phyloP scores from a whole-genome alignment of 1,140 invertebrate species.

The Capitella teleta region DNA sequence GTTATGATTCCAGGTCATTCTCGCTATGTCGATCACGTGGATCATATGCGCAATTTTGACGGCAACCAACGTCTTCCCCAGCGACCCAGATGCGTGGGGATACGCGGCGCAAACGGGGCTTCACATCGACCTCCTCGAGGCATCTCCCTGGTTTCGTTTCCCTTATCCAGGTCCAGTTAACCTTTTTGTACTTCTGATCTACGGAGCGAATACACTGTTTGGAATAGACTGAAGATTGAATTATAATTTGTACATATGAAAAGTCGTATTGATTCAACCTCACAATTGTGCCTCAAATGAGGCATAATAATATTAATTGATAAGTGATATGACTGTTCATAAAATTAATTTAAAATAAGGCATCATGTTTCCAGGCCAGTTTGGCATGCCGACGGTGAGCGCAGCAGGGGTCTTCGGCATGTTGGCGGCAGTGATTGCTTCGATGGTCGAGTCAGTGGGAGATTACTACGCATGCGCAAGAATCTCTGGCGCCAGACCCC shows the following conservation, averaged over 20 bases:
- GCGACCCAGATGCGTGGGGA: slow-evolving; percentile 29
- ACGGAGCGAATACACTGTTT: no score
- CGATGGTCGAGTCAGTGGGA: slow-evolving; percentile 34
- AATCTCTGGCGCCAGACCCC: background rate
- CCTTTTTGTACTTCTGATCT: no score
- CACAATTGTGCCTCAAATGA: no score
- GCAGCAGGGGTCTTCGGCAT: slow-evolving; percentile 29
- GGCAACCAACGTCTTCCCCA: slow-evolving; percentile 50
- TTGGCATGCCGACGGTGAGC: slow-evolving; percentile 32
- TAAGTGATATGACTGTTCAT: no score
- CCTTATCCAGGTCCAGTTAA: slow-evolving; percentile 81
- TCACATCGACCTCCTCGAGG: slow-evolving; percentile 57
- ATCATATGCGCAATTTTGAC: slow-evolving; percentile 64
- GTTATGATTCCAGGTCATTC: slow-evolving; percentile 40
- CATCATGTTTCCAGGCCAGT: no score
- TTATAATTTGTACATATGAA: no score
- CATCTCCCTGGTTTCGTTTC: slow-evolving; percentile 69
- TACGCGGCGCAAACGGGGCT: slow-evolving; percentile 67
- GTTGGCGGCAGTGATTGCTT: slow-evolving; percentile 28
- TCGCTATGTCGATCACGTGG: slow-evolving; percentile 73
- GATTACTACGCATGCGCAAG: slow-evolving; percentile 34
- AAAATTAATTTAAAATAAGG: no score
- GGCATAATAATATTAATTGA: no score
- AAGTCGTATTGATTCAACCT: no score
- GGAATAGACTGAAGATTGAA: no score